A percentile compares a stretch with the other conserved stretches of the same genome.
These are phyloP conservation scores for Apomyelois bistriatella DNA, from an alignment of 2,888 invertebrate species.

Conservation along the genomic window DNA sequence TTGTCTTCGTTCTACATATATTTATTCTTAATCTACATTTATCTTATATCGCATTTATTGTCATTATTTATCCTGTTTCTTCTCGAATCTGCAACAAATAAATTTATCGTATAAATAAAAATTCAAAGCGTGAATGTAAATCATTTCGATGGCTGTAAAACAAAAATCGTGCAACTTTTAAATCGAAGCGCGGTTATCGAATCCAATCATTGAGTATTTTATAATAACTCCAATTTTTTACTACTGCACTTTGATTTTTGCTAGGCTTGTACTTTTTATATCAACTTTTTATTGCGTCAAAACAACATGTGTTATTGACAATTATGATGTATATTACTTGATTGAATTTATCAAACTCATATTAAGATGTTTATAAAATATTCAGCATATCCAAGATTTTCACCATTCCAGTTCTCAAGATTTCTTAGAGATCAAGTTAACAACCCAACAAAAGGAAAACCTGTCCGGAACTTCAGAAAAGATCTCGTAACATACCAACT, in stretches of 20 bases:
- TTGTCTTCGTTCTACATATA: conserved; percentile 33
- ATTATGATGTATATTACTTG: too few relatives aligned
- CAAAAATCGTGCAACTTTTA: neutral
- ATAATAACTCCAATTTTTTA: neutral
- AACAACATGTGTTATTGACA: too few relatives aligned
- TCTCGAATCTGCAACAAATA: conserved; percentile 55
- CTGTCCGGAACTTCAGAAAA: neutral
- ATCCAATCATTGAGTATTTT: conserved; percentile 10
- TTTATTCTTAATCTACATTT: conserved; percentile 23
- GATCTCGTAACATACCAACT: conserved; percentile 4
- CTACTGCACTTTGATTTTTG: neutral
- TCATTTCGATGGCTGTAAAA: conserved; percentile 10
- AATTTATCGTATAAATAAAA: conserved; percentile 18
- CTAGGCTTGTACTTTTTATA: neutral
- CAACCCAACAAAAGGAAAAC: conserved; percentile 4
- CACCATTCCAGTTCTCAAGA: neutral
- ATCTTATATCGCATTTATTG: conserved; percentile 31
- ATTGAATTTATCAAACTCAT: too few relatives aligned
- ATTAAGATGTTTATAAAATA: too few relatives aligned
- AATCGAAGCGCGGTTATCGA: conserved; percentile 4
- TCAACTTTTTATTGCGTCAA: too few relatives aligned
- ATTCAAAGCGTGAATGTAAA: conserved; percentile 15
- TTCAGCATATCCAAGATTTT: neutral
- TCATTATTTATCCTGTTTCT: conserved; percentile 36
- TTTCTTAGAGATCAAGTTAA: conserved; percentile 7